Conservation (phyloP, 2,113 vertebrate genomes). For the Chionis minor region DNA sequence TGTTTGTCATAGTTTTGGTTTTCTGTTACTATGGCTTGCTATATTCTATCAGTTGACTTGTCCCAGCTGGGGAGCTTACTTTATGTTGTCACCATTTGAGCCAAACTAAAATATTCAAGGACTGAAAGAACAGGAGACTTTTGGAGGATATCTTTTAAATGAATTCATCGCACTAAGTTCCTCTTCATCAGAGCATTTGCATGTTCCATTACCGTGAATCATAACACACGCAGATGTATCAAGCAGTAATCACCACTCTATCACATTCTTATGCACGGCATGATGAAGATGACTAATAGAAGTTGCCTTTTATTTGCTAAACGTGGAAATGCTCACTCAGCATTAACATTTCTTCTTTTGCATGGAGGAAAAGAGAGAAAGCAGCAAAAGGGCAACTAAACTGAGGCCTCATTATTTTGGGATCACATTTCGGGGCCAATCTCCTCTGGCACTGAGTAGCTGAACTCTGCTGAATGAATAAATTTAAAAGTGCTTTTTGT, state of each 20-base stretch:
- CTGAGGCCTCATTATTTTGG: slow-evolving; percentile 8
- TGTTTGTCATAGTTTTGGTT: neutral
- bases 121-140: neutral
- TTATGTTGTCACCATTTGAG: neutral
- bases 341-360: neutral
- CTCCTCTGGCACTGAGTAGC: neutral
- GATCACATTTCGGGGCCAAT: neutral
- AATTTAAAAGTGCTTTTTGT: neutral
- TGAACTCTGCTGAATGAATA: neutral
- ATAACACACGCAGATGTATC: neutral
- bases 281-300: neutral
- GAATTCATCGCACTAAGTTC: neutral
- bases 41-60: neutral
- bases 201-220: neutral
- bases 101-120: neutral
- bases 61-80: neutral
- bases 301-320: neutral
- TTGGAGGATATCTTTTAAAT: neutral
- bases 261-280: neutral
- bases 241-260: neutral
- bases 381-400: neutral
- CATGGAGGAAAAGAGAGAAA: neutral
- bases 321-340: neutral
- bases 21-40: neutral
- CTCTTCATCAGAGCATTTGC: neutral